Base-by-base conservation (phyloP, 2,888 invertebrate species). In the Venusia cambrica region DNA sequence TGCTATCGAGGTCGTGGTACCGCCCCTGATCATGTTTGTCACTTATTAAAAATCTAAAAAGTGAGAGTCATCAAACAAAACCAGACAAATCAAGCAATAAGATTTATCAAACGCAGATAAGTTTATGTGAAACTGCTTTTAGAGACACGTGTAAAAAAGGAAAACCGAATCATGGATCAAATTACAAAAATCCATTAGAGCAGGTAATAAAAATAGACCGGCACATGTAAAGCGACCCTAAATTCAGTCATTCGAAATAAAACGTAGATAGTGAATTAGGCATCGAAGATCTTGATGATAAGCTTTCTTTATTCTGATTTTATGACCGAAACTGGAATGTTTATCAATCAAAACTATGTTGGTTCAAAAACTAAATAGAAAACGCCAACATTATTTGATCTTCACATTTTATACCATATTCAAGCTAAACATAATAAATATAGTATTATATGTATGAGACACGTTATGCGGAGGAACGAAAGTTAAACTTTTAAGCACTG, bases 171-270 rank as follows among this genome's bases (percentile, higher is more conserved):
- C 62, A 71, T 74, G 73, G 81, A 84, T 85, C 83, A 71, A 68
- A 77, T 85, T 84, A 84, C 85, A 62, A 62, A 84, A 84, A 77
- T 83, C 84, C 85, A 85, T 85, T 85, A 85, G 75, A 63, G 69
- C 55, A 61, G 62, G 63, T 66, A 75, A 83, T 84, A 84, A 81
- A 85, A 84, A 84, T 85, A 84, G 80, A 80, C 57, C 57, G 45
- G 52, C 27, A 36, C 47, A 44, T 48, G 49, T 48, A 40, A 44
- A 37, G 28, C 51, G 41, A 56, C 53, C 54, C 62, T 66, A 75
- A 74, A 79, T 73, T 76, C 73, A 75, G 70, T 72, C 73, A 78
- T 73, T 70, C 57, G 70, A 64, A 79, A 72, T 69, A 65, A 73
- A 72, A 68, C 49, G 43, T 47, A 40, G 65, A 73, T 70, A 57